Evolutionary conservation across 2,888 invertebrate species (phyloP).

Genomic region (Autographa pulchrina): DNA sequence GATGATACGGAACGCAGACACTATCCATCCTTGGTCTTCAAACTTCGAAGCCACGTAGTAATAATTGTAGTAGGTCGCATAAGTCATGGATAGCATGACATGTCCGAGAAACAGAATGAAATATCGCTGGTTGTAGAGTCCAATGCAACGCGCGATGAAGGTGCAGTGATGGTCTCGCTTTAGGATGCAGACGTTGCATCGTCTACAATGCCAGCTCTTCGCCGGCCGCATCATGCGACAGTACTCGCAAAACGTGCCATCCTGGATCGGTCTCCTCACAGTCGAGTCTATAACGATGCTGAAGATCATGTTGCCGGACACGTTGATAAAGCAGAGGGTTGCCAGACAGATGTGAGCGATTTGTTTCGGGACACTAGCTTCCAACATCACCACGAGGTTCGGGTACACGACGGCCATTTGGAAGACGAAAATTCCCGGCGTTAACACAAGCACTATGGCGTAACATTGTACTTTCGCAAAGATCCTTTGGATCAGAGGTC

Average conservation of each 20-base stretch:
- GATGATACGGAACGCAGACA: slow-evolving; percentile 64
- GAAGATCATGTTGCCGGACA: slow-evolving; percentile 76
- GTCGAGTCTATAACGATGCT: slow-evolving; percentile 70
- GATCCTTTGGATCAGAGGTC: slow-evolving; percentile 23
- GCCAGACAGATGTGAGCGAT: slow-evolving; percentile 65
- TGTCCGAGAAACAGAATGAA: slow-evolving; percentile 93
- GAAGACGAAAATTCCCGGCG: slow-evolving; percentile 73
- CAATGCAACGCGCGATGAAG: slow-evolving; percentile 95
- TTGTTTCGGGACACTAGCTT: slow-evolving; percentile 63
- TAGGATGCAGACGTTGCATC: slow-evolving; percentile 94
- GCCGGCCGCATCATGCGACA: slow-evolving; percentile 93
- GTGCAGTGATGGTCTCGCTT: slow-evolving; percentile 96
- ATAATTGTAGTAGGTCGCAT: slow-evolving; percentile 91
- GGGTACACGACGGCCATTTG: slow-evolving; percentile 73
- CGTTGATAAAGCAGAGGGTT: slow-evolving; percentile 72
- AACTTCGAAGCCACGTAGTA: slow-evolving; percentile 88
- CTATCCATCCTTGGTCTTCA: slow-evolving; percentile 58
- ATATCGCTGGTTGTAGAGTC: slow-evolving; percentile 94
- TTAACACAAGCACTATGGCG: slow-evolving; percentile 63
- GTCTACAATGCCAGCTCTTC: slow-evolving; percentile 95
- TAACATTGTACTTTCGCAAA: slow-evolving; percentile 63
- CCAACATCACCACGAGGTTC: slow-evolving; percentile 58
- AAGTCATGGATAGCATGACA: slow-evolving; percentile 91
- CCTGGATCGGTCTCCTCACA: slow-evolving; percentile 49
- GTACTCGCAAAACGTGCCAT: slow-evolving; percentile 90